These are phyloP conservation scores for Shinisaurus crocodilurus DNA, from an alignment of 2,113 vertebrate genomes.

Conservation along the genomic window DNA sequence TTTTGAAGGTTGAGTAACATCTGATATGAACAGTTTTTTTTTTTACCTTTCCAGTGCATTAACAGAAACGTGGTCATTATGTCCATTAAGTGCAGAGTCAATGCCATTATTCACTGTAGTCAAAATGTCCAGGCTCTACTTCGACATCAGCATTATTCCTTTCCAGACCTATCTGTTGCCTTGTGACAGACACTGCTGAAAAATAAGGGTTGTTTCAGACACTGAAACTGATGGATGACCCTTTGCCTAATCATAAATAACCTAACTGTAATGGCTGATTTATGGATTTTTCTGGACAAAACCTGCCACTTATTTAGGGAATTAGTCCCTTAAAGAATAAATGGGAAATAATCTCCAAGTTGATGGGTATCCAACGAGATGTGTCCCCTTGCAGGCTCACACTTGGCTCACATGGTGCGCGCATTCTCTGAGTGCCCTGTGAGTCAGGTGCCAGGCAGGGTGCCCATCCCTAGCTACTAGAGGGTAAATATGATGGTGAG, in stretches of 20 bases:
- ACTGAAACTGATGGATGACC: not conserved
- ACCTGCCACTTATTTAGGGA: not conserved
- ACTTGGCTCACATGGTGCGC: too few relatives aligned
- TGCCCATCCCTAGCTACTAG: too few relatives aligned
- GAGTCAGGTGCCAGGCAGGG: too few relatives aligned
- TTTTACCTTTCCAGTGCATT: not conserved
- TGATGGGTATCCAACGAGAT: not conserved
- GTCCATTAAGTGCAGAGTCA: not conserved
- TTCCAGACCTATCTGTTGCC: not conserved
- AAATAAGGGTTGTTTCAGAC: not conserved
- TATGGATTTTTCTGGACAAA: not conserved
- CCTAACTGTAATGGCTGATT: not conserved
- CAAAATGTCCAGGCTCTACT: not conserved
- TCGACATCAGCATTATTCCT: not conserved
- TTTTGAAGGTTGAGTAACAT: not conserved
- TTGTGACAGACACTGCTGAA: not conserved
- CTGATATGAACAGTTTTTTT: not conserved
- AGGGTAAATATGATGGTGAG: too few relatives aligned
- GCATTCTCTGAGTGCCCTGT: too few relatives aligned
- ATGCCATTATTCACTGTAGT: not conserved
- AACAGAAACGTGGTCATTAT: not conserved
- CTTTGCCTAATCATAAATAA: not conserved
- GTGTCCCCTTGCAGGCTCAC: too few relatives aligned
- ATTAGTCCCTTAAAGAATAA: not conserved
- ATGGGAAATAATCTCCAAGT: not conserved